These are phyloP conservation scores for Drosophila micromelanica DNA, from an alignment of 1,140 invertebrate species.

Conservation along the genomic window DNA sequence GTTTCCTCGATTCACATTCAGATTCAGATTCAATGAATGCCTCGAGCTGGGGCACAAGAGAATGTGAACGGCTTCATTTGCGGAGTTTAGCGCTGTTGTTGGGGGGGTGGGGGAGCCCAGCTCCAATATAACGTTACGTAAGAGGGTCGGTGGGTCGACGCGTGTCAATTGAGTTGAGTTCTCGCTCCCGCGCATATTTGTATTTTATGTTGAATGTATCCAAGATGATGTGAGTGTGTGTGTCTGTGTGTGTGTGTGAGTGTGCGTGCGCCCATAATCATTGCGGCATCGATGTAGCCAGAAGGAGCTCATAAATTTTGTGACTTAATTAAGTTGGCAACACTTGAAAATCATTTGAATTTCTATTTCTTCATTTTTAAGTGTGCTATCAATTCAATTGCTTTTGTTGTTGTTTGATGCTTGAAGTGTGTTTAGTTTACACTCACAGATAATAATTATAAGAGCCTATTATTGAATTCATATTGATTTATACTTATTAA, in stretches of 20 bases:
- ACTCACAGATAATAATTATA: slow-evolving; percentile 72
- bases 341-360: slow-evolving; percentile 82
- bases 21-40: slow-evolving; percentile 44
- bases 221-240: slow-evolving; percentile 5
- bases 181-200: slow-evolving; percentile 37
- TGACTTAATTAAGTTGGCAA: slow-evolving; percentile 80
- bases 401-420: slow-evolving; percentile 21
- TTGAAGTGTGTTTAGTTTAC: slow-evolving; percentile 36
- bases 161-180: slow-evolving; percentile 69
- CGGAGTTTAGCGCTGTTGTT: slow-evolving; percentile 40
- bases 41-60: background rate
- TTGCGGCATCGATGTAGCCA: slow-evolving; percentile 35
- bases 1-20: slow-evolving; percentile 38
- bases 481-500: slow-evolving; percentile 78
- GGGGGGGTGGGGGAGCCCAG: background rate
- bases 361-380: slow-evolving; percentile 34
- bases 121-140: background rate
- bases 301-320: slow-evolving; percentile 79
- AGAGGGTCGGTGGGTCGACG: slow-evolving; percentile 38
- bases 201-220: slow-evolving; percentile 47
- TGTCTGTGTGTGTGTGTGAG: slow-evolving; percentile 16
- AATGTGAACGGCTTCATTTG: slow-evolving; percentile 60
- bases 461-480: slow-evolving; percentile 71
- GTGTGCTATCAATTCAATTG: slow-evolving; percentile 11
- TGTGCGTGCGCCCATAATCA: slow-evolving; percentile 36